These are phyloP conservation scores for Gila robusta DNA, from an alignment of 2,797 vertebrate species.

Conservation along the genomic window DNA sequence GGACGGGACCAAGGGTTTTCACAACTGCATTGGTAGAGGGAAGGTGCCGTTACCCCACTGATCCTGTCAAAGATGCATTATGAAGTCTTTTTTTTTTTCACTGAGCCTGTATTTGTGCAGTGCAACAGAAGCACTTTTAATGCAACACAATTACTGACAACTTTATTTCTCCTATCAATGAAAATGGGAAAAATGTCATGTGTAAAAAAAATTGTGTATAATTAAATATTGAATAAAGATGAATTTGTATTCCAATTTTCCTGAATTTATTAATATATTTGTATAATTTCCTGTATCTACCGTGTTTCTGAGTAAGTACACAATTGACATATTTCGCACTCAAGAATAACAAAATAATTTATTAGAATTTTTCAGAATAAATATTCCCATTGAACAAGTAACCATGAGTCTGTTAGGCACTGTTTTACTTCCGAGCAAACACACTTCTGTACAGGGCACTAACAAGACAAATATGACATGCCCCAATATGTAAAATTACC, in stretches of 20 bases:
- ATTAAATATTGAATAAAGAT: conserved; percentile 46
- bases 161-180: neutral
- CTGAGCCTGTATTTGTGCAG: neutral
- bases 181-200: neutral
- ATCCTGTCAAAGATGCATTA: neutral
- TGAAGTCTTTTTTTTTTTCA: neutral
- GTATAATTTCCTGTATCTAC: neutral
- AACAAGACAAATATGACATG: conserved; percentile 55
- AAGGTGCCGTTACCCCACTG: conserved; percentile 61
- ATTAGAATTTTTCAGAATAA: conserved; percentile 55
- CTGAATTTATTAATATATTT: neutral
- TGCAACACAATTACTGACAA: conserved; percentile 13
- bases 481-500: conserved; percentile 51
- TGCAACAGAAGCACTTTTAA: conserved; percentile 38
- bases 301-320: neutral
- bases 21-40: conserved; percentile 66
- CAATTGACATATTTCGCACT: neutral
- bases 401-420: conserved; percentile 56
- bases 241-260: conserved; percentile 23
- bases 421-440: conserved; percentile 47
- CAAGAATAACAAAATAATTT: conserved; percentile 59
- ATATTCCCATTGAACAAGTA: conserved; percentile 46
- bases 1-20: conserved; percentile 73
- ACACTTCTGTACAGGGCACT: conserved; percentile 38
- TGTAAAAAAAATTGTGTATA: neutral